Evolutionary conservation across 2,113 vertebrate genomes (phyloP).

Genomic region (Pycnonotus jocosus): DNA sequence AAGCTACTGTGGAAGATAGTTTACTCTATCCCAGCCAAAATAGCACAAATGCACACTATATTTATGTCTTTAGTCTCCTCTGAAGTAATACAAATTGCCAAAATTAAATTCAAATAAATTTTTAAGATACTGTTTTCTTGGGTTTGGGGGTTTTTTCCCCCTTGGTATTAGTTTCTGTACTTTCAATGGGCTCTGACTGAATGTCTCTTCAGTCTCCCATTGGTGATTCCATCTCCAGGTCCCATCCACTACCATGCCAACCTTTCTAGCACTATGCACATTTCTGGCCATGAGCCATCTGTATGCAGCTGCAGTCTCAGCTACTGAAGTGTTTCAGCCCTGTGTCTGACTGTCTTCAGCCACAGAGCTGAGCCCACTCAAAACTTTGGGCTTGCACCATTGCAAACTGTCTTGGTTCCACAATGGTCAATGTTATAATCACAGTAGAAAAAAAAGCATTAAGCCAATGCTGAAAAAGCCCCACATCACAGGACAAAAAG

Average conservation of each 20-base stretch:
- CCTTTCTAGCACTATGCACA: neutral
- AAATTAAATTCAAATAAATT: neutral
- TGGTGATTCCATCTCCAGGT: neutral
- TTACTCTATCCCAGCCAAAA: neutral
- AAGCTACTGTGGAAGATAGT: neutral
- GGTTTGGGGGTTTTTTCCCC: rapidly evolving
- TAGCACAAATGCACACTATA: neutral
- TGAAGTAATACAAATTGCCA: neutral
- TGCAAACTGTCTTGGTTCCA: neutral
- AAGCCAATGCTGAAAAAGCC: neutral
- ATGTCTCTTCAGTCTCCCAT: neutral
- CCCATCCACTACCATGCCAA: neutral
- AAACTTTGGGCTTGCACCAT: neutral
- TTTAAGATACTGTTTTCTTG: neutral
- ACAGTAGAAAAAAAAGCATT: neutral
- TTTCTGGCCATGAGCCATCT: neutral
- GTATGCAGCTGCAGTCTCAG: neutral
- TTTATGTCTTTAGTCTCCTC: neutral
- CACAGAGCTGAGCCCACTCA: neutral
- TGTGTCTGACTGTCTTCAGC: neutral
- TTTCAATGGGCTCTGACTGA: neutral
- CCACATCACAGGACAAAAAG: neutral
- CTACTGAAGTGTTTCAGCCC: neutral
- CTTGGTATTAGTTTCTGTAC: neutral
- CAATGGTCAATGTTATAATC: neutral